These are phyloP conservation scores for Galago senegalensis DNA, from an alignment of 2,797 vertebrate genomes.

Conservation along the genomic window DNA sequence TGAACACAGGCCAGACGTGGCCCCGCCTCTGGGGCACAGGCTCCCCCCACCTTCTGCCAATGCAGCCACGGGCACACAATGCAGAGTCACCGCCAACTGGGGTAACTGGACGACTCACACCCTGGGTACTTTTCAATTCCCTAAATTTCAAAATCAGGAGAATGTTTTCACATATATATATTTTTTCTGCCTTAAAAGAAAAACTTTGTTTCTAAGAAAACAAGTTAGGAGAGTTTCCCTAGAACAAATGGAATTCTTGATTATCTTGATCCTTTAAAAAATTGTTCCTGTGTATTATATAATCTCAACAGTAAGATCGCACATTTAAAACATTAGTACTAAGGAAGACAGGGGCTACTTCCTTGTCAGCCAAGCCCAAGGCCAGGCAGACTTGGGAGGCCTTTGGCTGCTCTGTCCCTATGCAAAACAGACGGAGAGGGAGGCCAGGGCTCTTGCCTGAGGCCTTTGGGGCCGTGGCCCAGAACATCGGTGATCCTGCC, in stretches of 20 bases:
- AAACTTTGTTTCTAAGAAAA: background rate
- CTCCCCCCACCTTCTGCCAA: background rate
- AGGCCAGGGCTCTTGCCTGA: background rate
- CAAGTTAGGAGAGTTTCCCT: background rate
- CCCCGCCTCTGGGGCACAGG: background rate
- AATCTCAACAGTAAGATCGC: background rate
- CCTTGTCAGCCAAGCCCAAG: background rate
- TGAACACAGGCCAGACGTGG: fast-evolving
- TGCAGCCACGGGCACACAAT: no score
- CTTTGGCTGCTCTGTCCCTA: no score
- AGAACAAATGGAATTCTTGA: background rate
- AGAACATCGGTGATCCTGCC: background rate
- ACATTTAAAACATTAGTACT: background rate
- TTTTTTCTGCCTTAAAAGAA: constrained; percentile 25
- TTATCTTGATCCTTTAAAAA: background rate
- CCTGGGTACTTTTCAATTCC: background rate
- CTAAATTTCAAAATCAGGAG: background rate
- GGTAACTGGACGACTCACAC: background rate
- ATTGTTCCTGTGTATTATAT: background rate
- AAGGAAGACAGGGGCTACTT: background rate
- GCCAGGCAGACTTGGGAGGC: background rate
- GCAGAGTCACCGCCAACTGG: background rate
- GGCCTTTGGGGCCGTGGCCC: background rate
- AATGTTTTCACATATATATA: background rate
- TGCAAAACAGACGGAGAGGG: background rate